These are phyloP conservation scores for Clepsis dumicolana DNA, from an alignment of 2,888 invertebrate species.

Conservation along the genomic window DNA sequence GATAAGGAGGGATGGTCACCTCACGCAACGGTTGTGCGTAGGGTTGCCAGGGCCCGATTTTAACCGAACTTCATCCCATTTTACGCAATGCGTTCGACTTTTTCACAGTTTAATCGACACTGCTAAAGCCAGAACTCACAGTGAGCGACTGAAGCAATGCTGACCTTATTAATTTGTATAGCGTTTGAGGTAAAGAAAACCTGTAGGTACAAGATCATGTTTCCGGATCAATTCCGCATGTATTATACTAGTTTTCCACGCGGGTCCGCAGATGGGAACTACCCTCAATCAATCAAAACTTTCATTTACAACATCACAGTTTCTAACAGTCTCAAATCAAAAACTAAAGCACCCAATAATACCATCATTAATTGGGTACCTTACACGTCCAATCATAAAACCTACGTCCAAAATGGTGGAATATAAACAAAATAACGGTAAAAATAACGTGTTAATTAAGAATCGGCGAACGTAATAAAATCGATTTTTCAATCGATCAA, in stretches of 20 bases:
- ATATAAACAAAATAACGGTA: conserved; percentile 40
- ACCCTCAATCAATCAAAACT: conserved; percentile 6
- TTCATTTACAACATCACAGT: conserved; percentile 11
- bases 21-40: no score
- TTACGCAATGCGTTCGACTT: no score
- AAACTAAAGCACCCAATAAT: conserved; percentile 25
- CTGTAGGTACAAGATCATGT: no score
- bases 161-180: no score
- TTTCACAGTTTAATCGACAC: no score
- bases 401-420: conserved; percentile 19
- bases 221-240: no score
- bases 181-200: no score
- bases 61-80: no score
- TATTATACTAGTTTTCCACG: background rate
- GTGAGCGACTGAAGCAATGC: no score
- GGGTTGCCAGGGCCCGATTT: no score
- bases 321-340: conserved; percentile 16
- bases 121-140: no score
- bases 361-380: conserved; percentile 31
- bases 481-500: conserved; percentile 29
- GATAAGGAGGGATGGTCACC: no score
- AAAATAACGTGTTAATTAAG: conserved; percentile 40
- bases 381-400: conserved; percentile 29
- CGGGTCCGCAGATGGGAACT: background rate
- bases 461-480: conserved; percentile 40